phyloP scores from a whole-genome alignment of 2,113 vertebrate genomes.

The Pogona vitticeps region DNA sequence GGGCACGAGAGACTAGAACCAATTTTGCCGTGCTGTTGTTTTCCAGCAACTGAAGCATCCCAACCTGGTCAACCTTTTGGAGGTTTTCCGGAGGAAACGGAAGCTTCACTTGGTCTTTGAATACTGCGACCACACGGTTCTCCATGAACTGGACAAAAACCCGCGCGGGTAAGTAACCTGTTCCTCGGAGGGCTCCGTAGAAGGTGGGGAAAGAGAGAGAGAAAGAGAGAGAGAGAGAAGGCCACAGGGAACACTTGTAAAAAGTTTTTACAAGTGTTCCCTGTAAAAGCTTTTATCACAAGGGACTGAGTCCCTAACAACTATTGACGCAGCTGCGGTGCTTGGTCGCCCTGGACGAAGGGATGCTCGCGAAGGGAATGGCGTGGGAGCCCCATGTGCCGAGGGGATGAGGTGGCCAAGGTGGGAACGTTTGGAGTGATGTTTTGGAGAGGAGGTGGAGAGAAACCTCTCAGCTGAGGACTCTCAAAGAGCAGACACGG shows the following conservation, averaged over 20 bases:
- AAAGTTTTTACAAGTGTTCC: no score
- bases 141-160: slow-evolving; percentile 90
- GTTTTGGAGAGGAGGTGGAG: neutral
- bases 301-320: no score
- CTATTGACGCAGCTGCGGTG: no score
- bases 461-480: neutral
- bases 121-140: slow-evolving; percentile 94
- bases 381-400: fast-evolving
- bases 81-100: slow-evolving; percentile 91
- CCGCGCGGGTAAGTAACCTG: slow-evolving; percentile 82
- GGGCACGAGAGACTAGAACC: fast-evolving
- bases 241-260: no score
- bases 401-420: neutral
- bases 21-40: neutral
- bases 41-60: slow-evolving; percentile 93
- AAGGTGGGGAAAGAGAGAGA: no score
- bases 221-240: fast-evolving
- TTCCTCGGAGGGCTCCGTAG: no score
- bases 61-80: slow-evolving; percentile 93
- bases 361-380: neutral
- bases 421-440: neutral
- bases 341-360: neutral
- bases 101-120: slow-evolving; percentile 95
- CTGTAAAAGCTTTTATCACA: no score
- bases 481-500: neutral